Conservation (phyloP, 1,140 invertebrate species). For the Whitmania pigra region DNA sequence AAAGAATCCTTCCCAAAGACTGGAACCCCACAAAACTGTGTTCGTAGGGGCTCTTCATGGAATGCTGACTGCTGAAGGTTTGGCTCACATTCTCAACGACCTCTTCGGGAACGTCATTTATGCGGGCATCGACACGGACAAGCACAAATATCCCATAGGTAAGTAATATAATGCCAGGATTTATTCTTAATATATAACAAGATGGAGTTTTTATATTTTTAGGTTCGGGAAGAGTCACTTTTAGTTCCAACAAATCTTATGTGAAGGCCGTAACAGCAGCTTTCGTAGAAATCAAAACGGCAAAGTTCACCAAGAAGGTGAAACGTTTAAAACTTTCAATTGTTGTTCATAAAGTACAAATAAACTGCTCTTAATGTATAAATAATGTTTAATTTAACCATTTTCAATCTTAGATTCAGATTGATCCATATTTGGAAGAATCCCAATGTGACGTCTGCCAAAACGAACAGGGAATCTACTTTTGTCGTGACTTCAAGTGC, state of each 20-base stretch:
- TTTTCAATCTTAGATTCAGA: constrained; percentile 63
- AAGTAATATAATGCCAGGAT: constrained; percentile 7
- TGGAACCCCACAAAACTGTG: constrained; percentile 49
- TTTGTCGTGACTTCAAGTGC: constrained; percentile 73
- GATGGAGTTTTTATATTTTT: constrained; percentile 8
- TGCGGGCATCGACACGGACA: constrained; percentile 92
- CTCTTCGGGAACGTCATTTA: constrained; percentile 83
- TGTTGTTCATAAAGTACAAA: constrained; percentile 4
- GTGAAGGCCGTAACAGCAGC: constrained; percentile 81
- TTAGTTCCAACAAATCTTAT: constrained; percentile 76
- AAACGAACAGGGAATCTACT: constrained; percentile 82
- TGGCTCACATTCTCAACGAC: constrained; percentile 87
- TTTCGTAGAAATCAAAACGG: constrained; percentile 85
- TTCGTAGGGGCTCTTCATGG: constrained; percentile 96
- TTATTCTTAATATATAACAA: background rate
- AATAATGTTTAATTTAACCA: background rate
- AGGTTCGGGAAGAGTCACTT: constrained; percentile 79
- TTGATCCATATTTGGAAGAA: constrained; percentile 93
- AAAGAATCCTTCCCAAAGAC: constrained; percentile 47
- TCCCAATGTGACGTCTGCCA: constrained; percentile 75
- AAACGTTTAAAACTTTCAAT: background rate
- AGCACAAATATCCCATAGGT: constrained; percentile 91
- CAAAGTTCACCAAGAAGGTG: constrained; percentile 85
- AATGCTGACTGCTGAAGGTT: constrained; percentile 77
- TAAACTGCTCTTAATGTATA: background rate